Percentiles rank a stretch among this genome's conserved stretches.
Conservation (phyloP, 2,888 invertebrate species). For the Drosophila eohydei region DNA sequence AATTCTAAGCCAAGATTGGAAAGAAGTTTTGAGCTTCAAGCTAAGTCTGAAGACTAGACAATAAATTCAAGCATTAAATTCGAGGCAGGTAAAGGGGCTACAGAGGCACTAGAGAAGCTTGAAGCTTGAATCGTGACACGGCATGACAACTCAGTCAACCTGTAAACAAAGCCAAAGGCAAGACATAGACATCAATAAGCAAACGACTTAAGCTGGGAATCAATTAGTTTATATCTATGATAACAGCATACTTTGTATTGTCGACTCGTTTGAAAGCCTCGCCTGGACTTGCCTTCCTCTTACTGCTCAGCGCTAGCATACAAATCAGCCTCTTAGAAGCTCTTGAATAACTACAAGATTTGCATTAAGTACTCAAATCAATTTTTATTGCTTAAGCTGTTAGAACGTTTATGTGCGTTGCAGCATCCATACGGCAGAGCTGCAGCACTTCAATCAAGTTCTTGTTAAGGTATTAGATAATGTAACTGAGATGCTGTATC, state of each 20-base stretch:
- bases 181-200: background rate
- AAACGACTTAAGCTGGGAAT: background rate
- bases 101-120: too few species aligned
- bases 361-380: background rate
- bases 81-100: too few species aligned
- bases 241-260: background rate
- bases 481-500: background rate
- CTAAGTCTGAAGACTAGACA: background rate
- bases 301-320: background rate
- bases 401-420: background rate
- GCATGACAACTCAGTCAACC: background rate
- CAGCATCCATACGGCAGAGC: background rate
- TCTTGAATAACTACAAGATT: background rate
- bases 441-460: background rate
- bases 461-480: slow-evolving; percentile 4
- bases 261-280: background rate
- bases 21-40: background rate
- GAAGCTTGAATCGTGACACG: background rate
- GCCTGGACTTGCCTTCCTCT: background rate
- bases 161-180: background rate
- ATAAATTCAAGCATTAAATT: background rate
- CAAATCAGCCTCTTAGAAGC: background rate
- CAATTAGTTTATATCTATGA: background rate
- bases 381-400: background rate
- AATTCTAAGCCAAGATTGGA: background rate